phyloP scores from a whole-genome alignment of 1,140 invertebrate species.

The Zaprionus vittiger region DNA sequence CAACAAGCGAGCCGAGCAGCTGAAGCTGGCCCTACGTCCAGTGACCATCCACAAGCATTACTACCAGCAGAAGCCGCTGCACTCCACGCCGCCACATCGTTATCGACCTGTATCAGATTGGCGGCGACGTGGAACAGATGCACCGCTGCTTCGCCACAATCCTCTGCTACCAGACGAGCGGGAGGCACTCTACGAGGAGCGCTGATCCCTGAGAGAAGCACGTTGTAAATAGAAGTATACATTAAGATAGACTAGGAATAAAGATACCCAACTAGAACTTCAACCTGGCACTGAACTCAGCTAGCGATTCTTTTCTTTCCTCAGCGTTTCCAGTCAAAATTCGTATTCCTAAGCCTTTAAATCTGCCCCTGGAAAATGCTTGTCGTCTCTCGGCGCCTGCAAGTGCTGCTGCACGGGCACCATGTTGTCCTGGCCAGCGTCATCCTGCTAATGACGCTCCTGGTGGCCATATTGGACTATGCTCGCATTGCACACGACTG shows the following conservation, averaged over 20 bases:
- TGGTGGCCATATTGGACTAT: constrained; percentile 39
- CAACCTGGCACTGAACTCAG: neutral
- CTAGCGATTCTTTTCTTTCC: neutral
- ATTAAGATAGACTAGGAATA: neutral
- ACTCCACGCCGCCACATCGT: constrained; percentile 51
- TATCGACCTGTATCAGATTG: constrained; percentile 46
- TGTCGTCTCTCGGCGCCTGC: constrained; percentile 3
- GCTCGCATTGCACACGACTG: constrained; percentile 4
- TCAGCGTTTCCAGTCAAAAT: constrained; percentile 27
- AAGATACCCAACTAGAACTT: neutral
- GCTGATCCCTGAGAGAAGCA: neutral
- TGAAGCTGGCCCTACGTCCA: constrained; percentile 59
- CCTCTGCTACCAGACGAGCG: constrained; percentile 17
- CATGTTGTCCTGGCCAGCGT: constrained; percentile 16
- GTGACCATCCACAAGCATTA: constrained; percentile 81
- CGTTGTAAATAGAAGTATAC: neutral
- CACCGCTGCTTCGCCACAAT: neutral
- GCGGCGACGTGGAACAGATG: constrained; percentile 32
- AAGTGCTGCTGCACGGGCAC: constrained; percentile 18
- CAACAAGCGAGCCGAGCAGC: constrained; percentile 56
- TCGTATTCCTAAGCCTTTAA: neutral
- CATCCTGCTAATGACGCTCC: neutral
- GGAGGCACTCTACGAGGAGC: neutral
- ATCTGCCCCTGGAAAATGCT: constrained; percentile 15
- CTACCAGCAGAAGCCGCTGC: constrained; percentile 68